Base-by-base conservation (phyloP, 2,888 invertebrate genomes). In the Trachelus stipa region DNA sequence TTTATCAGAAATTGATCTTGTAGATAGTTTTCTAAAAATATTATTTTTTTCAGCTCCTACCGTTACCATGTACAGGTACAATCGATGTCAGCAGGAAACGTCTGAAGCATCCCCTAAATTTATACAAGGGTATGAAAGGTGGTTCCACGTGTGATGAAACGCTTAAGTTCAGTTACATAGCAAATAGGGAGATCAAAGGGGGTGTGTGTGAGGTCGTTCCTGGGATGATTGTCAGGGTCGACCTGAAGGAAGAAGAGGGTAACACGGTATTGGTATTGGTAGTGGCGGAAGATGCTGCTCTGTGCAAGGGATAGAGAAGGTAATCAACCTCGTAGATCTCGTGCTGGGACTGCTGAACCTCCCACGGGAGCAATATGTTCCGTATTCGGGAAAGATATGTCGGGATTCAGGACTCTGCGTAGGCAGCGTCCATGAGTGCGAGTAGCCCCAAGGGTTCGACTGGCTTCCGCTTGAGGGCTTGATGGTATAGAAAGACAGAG, bases 241-340 rank as follows among this genome's bases (percentile, higher is more conserved):
- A 56, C 56, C 56, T 23, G 23, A 56, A 56, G 56, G 56, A 56
- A 56, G 56, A 56, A 56, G 56, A 56, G 23, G 23, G 56, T 56
- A 56, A 9, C 23, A 23, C 56, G 56, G 23, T 6, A 9, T 9
- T 23, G 56, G 56, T 56, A 56, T 40, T 56, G 56, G 23, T 2
- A 56, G 56, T 56, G 56, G 56, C 9, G 56, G 56, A 56, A 56
- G 56, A 23, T 56, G 56, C 56, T 56, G 23, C 56, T 56, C 23
- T 23, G 56, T 23, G 56, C 56, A 23, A 79, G 74, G 75, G 78
- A 79, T 73, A 71, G 78, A 81, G 81, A 76, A 81, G 80, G 83
- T 83, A 84, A 84, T 84, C 84, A 82, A 83, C 78, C 81, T 76
- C 76, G 77, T 82, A 81, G 83, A 83, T 84, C 83, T 83, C 76